phyloP scores from a whole-genome alignment of 2,797 vertebrate species.

The Galago senegalensis region DNA sequence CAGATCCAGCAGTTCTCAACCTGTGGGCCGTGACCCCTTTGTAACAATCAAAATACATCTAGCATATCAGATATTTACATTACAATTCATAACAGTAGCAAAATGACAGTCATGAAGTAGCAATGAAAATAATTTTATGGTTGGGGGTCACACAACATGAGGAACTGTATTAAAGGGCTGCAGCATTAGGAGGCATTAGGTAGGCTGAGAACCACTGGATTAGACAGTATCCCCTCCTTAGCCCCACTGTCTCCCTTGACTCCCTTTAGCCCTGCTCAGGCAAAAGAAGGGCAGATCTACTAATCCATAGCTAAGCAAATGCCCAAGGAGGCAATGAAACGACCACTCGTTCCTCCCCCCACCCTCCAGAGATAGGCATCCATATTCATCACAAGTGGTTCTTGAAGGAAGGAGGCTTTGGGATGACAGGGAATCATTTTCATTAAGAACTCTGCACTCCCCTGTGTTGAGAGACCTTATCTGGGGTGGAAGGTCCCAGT shows the following conservation, averaged over 20 bases:
- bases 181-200: no score
- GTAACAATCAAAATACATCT: no score
- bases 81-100: no score
- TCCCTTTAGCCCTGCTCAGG: background rate
- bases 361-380: background rate
- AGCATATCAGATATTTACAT: no score
- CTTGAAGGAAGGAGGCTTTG: background rate
- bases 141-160: no score
- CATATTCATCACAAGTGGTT: background rate
- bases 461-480: background rate
- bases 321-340: background rate
- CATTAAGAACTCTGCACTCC: background rate
- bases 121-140: no score
- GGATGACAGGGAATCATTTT: background rate
- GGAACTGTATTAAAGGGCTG: no score
- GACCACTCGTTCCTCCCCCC: background rate
- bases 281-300: background rate
- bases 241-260: background rate
- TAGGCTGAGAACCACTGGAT: background rate
- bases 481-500: background rate
- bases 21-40: no score
- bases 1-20: background rate
- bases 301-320: slow-evolving; percentile 1
- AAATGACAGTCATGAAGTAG: no score
- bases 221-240: background rate